Evolutionary conservation across 2,888 invertebrate genomes (phyloP).

Genomic region (Marasmarcha lunaedactyla): DNA sequence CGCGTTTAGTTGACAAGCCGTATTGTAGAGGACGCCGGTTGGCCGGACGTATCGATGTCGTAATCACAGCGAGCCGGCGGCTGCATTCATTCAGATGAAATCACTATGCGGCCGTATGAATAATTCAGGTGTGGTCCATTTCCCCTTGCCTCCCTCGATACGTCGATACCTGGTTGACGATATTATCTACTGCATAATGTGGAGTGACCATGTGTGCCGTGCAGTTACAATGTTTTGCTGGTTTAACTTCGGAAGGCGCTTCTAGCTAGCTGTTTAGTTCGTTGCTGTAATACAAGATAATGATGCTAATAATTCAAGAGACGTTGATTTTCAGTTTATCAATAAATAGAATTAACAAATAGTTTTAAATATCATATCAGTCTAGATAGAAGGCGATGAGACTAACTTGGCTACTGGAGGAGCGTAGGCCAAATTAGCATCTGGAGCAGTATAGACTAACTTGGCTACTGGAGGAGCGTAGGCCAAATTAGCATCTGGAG

Average conservation of each 20-base stretch:
- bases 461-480: conserved; percentile 30
- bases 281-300: too few species aligned
- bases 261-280: too few species aligned
- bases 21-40: conserved; percentile 34
- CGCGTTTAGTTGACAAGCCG: conserved; percentile 39
- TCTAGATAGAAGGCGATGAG: conserved; percentile 6
- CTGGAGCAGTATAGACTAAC: conserved; percentile 45
- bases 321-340: too few species aligned
- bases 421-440: conserved; percentile 33
- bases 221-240: neutral
- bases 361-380: conserved; percentile 5
- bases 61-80: conserved; percentile 52
- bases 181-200: conserved; percentile 4
- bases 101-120: conserved; percentile 67
- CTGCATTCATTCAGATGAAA: conserved; percentile 67
- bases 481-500: conserved; percentile 20
- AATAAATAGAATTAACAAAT: too few species aligned
- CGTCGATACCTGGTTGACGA: conserved; percentile 28
- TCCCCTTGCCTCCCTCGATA: conserved; percentile 17
- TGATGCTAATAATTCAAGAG: too few species aligned
- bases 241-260: too few species aligned
- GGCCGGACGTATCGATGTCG: conserved; percentile 57
- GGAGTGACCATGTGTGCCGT: too few species aligned
- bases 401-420: conserved; percentile 43
- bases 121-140: conserved; percentile 57